These are phyloP conservation scores for Hemithea aestivaria DNA, from an alignment of 2,888 invertebrate genomes.

Conservation along the genomic window DNA sequence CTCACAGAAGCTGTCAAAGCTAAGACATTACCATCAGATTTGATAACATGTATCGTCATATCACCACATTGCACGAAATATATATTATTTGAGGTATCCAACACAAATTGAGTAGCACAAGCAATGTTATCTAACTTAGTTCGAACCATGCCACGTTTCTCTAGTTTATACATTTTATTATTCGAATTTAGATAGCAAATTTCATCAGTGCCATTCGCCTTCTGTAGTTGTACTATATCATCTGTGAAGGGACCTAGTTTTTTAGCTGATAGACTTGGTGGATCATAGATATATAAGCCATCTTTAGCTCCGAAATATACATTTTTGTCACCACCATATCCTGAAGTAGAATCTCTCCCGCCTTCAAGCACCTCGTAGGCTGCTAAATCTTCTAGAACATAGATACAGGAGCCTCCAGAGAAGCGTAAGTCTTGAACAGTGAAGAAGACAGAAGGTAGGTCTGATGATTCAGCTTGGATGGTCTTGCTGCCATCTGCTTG, in stretches of 20 bases:
- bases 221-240: slow-evolving; percentile 56
- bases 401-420: slow-evolving; percentile 56
- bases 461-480: slow-evolving; percentile 38
- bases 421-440: slow-evolving; percentile 46
- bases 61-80: slow-evolving; percentile 54
- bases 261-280: slow-evolving; percentile 49
- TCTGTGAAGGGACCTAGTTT: slow-evolving; percentile 52
- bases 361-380: slow-evolving; percentile 59
- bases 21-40: slow-evolving; percentile 29
- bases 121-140: slow-evolving; percentile 36
- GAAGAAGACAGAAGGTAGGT: slow-evolving; percentile 57
- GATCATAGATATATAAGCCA: slow-evolving; percentile 50
- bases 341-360: slow-evolving; percentile 54
- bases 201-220: slow-evolving; percentile 49
- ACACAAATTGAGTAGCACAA: slow-evolving; percentile 57
- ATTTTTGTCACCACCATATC: slow-evolving; percentile 41
- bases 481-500: slow-evolving; percentile 47
- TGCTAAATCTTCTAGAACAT: slow-evolving; percentile 58
- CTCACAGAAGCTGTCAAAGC: slow-evolving; percentile 28
- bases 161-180: slow-evolving; percentile 45
- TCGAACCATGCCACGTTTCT: slow-evolving; percentile 46
- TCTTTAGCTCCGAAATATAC: slow-evolving; percentile 54
- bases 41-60: slow-evolving; percentile 42
- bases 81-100: slow-evolving; percentile 58
- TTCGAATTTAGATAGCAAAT: slow-evolving; percentile 46